Base-by-base conservation (phyloP, 2,888 invertebrate genomes). In the Cactoblastis cactorum region DNA sequence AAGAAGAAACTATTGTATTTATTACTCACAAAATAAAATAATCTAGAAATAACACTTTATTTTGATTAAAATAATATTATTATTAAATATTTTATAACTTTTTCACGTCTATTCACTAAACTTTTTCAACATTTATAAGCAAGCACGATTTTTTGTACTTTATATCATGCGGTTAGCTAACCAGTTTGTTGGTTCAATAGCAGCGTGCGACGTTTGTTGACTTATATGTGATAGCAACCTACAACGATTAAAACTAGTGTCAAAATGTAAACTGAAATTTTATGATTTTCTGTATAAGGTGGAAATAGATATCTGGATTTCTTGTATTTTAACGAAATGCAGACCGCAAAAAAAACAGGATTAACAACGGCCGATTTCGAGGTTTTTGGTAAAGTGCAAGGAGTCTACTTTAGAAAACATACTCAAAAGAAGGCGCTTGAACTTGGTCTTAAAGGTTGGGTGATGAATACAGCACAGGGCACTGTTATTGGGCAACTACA, bases 401-500 rank as follows among this genome's bases (percentile, higher is more conserved):
- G 92, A 61, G 90, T 89, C 50, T 86, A 71, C 58, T 89, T 89
- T 50, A 75, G 89, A 32, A 90, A 95, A 91, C 91, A 92, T 66
- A 95, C 95, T 0, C 91, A 93, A 67, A 86, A 85, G 57, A 91
- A 91, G 71, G 93, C 92, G 0, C 80, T 80, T 9, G 91, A 92
- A 58, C 79, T 95, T 12, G 92, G 92, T 0, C 65, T 95, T 3
- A 91, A 86, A 63, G 95, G 95, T 49, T 95, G 94, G 94, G 94
- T 94, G 58, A 94, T 92, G 92, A 95, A 95, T 67, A 95, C 94
- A 0, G 80, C 90, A 4, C 82, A 90, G 58, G 93, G 92, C 0
- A 94, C 94, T 0, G 95, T 95, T 0, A 75, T 92, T 46, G 95
- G 95, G 1, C 88, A 91, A 52, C 52, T 94, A 38, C 93, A 95